Base-by-base conservation (phyloP, 2,888 invertebrate species). In the Volucella inflata region DNA sequence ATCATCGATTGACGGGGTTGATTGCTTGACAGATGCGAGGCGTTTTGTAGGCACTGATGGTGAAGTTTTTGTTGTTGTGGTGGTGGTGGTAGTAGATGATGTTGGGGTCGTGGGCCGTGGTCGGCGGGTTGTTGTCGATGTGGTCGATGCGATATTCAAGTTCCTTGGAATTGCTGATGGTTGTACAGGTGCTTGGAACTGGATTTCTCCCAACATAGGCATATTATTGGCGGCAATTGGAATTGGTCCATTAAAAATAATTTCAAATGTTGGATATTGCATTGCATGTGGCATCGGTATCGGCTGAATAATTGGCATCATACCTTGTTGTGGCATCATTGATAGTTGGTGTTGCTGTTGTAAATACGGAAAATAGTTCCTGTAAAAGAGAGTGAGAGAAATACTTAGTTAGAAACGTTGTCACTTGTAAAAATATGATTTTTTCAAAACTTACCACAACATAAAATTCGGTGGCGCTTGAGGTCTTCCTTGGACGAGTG, bases 301-400 rank as follows among this genome's bases (percentile, higher is more conserved):
- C 0, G 57, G 57, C 10, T 72, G 78, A 48, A 82, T 40, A 21
- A 74, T 16, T 12, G 40, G 74, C 2, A 74, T 74, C 10, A 53
- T 68, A 12, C 16, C 16, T 10, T 78, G 82, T 57, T 83, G 21
- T 21, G 21, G 83, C 68, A 79, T 70, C 78, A 83, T 50, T n/a
- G 64, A 70, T 9, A 82, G 3, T 14, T 64, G 59, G 17, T 75
- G 79, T 9, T 75, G 75, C 2, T 74, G 83, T 12, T 79, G 83
- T 9, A 83, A 21, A 12, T 75, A 84, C 36, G 84, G 84, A 46
- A 84, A 84, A 21, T 62, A 84, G 16, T 80, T 84, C 84, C 84
- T 84, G 21, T n/a, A 57, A 16, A n/a, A 48, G 2, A 6, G 17
- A 21, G 21, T 11, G 16, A 16, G 16, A 53, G 36, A 40, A 60